Evolutionary conservation across 2,113 vertebrate species (phyloP).

Genomic region (Solenodon paradoxus): DNA sequence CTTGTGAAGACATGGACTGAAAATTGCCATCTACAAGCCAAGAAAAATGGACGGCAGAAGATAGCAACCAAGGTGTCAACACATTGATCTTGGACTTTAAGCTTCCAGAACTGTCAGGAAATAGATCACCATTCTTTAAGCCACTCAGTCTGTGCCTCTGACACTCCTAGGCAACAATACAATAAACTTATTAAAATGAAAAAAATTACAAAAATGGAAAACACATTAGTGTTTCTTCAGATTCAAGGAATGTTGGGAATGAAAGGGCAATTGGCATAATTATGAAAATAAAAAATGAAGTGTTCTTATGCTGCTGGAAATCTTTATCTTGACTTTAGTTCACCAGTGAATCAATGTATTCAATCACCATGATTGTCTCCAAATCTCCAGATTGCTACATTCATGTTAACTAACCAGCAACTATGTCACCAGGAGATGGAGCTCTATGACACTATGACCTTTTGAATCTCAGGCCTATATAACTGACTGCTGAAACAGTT

Average conservation of each 20-base stretch:
- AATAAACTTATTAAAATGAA: neutral
- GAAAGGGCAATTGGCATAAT: neutral
- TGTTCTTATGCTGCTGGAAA: neutral
- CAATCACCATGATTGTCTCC: neutral
- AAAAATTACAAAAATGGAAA: neutral
- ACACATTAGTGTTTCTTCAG: neutral
- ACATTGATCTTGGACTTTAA: neutral
- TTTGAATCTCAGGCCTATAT: neutral
- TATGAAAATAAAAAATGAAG: neutral
- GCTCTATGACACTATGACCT: neutral
- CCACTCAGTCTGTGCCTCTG: neutral
- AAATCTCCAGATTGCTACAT: neutral
- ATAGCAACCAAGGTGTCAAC: neutral
- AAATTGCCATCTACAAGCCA: neutral
- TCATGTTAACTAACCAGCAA: neutral
- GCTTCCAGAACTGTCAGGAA: neutral
- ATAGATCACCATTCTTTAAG: neutral
- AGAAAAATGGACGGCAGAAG: neutral
- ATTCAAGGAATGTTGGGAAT: neutral
- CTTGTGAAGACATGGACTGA: neutral
- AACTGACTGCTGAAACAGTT: neutral
- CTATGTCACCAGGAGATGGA: neutral
- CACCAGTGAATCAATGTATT: neutral
- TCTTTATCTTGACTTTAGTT: neutral
- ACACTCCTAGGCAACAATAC: neutral